Base-by-base conservation (phyloP, 2,113 vertebrate species). In the Mastomys natalensis region DNA sequence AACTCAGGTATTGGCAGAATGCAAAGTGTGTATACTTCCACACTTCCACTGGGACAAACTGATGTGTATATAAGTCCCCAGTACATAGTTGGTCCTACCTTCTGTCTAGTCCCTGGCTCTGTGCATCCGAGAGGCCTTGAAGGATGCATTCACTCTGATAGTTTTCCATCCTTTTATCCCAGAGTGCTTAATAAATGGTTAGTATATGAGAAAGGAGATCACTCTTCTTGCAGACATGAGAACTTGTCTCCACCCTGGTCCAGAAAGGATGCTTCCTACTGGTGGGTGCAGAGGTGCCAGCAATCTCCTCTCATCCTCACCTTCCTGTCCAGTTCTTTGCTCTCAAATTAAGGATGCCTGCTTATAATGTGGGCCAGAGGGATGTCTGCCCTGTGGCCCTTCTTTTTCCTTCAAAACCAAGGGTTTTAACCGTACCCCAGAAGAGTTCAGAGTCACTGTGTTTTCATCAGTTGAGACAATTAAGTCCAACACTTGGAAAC, bases 391-490 rank as follows among this genome's bases (percentile, higher is more conserved):
- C 1, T 4, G 5, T 43, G 80, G 21, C 11, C 90, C 45, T 64
- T 48, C 0, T 64, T 97, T 60, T 45, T 43, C 15, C 3, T 19
- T 43, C 37, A 24, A 74, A 87, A 60, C 55, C 62, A 85, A 8
- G 76, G n/a, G n/a, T 66, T 90, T 94, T 85, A 72, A 86, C 24
- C 16, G 1, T 0, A 22, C 78, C 93, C 7, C 19, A 5, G 24
- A 60, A 22, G 37, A 45, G 60, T 37, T 48, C 26, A 73, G 26
- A 70, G 34, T 68, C 87, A 45, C 17, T 26, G 12, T 40, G 3
- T 90, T 94, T 94, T 96, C 64, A 96, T 70, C 26, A 74, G n/a
- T 37, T 37, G 87, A 76, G 51, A 92, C 48, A 94, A 21, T 85
- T 88, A 62, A 0, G 29, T 12, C 51, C 7, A 26, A 55, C 2